phyloP scores from a whole-genome alignment of 2,888 invertebrate genomes.

The Anagyrus pseudococci region DNA sequence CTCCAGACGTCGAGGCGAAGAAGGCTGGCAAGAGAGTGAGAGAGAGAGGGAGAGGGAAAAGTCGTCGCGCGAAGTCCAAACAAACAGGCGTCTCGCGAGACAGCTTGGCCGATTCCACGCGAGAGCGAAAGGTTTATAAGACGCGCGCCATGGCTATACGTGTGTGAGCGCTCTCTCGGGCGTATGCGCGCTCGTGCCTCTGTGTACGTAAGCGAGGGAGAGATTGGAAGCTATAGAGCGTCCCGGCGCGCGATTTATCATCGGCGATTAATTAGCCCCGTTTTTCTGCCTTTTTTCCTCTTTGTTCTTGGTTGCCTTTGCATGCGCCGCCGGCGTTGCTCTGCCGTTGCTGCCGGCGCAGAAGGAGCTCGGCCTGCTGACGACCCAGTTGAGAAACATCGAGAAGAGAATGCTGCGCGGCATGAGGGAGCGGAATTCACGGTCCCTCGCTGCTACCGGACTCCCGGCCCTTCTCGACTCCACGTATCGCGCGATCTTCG shows the following conservation, averaged over 20 bases:
- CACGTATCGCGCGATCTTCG: conserved; percentile 48
- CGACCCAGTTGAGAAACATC: conserved; percentile 78
- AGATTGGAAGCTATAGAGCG: neutral
- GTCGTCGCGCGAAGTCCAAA: conserved; percentile 9
- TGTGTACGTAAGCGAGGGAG: too few species aligned
- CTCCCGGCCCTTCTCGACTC: conserved; percentile 60
- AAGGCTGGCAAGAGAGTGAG: neutral
- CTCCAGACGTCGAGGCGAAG: too few species aligned
- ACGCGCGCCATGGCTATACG: neutral
- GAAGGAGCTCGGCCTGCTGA: conserved; percentile 63
- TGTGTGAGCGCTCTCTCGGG: too few species aligned
- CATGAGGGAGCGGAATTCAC: conserved; percentile 80
- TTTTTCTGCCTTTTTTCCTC: conserved; percentile 34
- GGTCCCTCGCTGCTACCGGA: conserved; percentile 68
- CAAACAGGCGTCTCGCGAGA: conserved; percentile 3
- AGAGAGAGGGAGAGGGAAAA: neutral
- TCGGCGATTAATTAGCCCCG: conserved; percentile 44
- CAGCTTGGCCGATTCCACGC: neutral
- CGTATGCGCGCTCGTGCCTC: too few species aligned
- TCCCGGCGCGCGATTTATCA: conserved; percentile 39
- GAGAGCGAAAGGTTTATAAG: too few species aligned
- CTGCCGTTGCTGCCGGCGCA: conserved; percentile 31
- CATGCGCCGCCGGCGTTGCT: neutral
- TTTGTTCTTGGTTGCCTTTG: neutral
- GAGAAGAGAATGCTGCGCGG: conserved; percentile 79